These are phyloP conservation scores for Periplaneta americana DNA, from an alignment of 1,140 invertebrate species.

Conservation along the genomic window DNA sequence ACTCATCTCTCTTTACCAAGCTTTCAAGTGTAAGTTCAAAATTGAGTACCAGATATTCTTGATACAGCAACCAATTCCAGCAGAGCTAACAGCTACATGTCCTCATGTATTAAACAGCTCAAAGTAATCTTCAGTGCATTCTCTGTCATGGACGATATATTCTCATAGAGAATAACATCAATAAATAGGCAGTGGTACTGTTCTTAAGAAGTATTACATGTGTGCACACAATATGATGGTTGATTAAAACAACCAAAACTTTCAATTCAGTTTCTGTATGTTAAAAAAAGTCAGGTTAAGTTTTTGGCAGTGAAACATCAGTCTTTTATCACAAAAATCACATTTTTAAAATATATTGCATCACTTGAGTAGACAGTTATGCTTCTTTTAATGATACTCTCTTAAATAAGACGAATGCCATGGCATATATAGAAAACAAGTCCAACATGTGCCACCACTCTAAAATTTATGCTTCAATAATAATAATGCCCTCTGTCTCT, in stretches of 20 bases:
- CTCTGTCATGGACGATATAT: background rate
- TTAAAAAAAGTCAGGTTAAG: background rate
- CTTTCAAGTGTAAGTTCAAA: background rate
- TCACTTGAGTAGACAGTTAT: background rate
- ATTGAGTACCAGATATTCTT: background rate
- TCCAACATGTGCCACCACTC: background rate
- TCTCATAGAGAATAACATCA: background rate
- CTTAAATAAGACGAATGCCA: background rate
- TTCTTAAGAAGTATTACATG: too few relatives aligned
- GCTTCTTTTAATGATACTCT: too few relatives aligned
- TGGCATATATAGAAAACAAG: background rate
- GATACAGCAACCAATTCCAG: background rate
- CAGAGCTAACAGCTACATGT: background rate
- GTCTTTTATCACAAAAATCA: conserved; percentile 13
- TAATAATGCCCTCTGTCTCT: background rate
- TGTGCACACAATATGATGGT: background rate
- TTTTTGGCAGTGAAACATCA: conserved; percentile 11
- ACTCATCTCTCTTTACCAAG: background rate
- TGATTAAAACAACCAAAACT: background rate
- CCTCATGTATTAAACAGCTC: too few relatives aligned
- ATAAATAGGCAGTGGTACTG: background rate
- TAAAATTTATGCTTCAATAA: too few relatives aligned
- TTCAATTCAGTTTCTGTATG: background rate
- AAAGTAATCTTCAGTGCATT: background rate
- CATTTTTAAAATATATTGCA: background rate